Base-by-base conservation (phyloP, 2,113 vertebrate genomes). In the Oryzias celebensis region DNA sequence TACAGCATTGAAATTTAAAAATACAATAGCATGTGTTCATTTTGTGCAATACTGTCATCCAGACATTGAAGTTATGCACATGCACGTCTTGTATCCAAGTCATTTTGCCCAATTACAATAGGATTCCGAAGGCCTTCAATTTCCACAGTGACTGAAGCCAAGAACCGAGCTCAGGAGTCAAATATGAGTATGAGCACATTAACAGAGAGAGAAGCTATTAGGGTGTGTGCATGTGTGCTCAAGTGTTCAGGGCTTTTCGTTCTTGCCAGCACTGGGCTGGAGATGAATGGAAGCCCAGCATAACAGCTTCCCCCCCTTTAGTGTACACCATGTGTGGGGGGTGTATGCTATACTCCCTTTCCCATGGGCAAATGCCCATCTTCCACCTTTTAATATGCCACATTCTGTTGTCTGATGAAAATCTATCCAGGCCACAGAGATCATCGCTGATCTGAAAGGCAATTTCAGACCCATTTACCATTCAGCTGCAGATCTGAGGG, bases 141-240 rank as follows among this genome's bases (percentile, higher is more conserved):
- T 89, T 90, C 81, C 87, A 85, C 85, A 77, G 72, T 75, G 71
- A 82, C 80, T 84, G 78, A 77, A 84, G 85, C 84, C 79, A 86
- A 78, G 71, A 84, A 75, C 73, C 59, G 59, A 76, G 71, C 84
- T 68, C 62, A 47, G 66, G 57, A 79, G 76, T 64, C 70, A 80
- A 84, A 84, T 86, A 81, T 88, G 81, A 81, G 85, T 82, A 73
- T 69, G 73, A 81, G 82, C 71, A 84, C 74, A 83, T 82, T 82
- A 80, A 71, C 64, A 67, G 73, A 77, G 72, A 57, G 77, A 49
- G 67, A 69, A 75, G 83, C 83, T 83, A 89, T 84, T 85, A 83
- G 54, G 64, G 48, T 71, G 51, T 58, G 58, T 17, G 49, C n/a
- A 20, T 61, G 47, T 52, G n/a, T 60, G 36, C 52, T 45, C 54